phyloP scores from a whole-genome alignment of 2,113 vertebrate species.

The Microtus pennsylvanicus region DNA sequence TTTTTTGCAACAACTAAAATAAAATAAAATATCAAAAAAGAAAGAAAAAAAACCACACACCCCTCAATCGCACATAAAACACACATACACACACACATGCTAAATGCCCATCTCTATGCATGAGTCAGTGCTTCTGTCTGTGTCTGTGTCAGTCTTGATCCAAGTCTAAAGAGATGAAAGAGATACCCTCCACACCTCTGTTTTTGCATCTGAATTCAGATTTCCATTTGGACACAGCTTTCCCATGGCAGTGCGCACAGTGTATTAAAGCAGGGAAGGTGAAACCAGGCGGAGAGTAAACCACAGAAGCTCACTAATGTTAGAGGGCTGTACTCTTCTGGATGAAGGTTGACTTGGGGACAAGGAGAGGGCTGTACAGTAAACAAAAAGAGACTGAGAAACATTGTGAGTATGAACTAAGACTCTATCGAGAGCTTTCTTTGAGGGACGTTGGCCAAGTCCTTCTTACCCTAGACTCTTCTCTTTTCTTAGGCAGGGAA shows the following conservation, averaged over 20 bases:
- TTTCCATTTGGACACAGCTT: background rate
- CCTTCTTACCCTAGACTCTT: background rate
- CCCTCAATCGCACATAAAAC: no score
- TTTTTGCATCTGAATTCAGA: background rate
- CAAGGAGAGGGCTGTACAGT: rapidly evolving
- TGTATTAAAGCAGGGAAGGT: background rate
- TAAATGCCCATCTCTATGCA: background rate
- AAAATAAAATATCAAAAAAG: no score
- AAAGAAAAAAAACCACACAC: background rate
- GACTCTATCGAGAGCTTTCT: background rate
- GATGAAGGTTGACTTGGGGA: background rate
- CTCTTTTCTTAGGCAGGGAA: background rate
- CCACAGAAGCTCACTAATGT: background rate
- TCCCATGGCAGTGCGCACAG: background rate
- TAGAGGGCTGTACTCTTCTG: background rate
- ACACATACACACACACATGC: background rate
- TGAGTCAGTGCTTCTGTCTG: background rate
- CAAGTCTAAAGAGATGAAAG: no score
- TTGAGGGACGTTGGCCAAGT: background rate
- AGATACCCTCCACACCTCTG: background rate
- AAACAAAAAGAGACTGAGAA: background rate
- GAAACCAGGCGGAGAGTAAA: background rate
- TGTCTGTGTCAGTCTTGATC: background rate
- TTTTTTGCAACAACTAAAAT: no score
- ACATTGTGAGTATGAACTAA: background rate